Evolutionary conservation across 2,113 vertebrate genomes (phyloP).

Genomic region (Heterochromis multidens): DNA sequence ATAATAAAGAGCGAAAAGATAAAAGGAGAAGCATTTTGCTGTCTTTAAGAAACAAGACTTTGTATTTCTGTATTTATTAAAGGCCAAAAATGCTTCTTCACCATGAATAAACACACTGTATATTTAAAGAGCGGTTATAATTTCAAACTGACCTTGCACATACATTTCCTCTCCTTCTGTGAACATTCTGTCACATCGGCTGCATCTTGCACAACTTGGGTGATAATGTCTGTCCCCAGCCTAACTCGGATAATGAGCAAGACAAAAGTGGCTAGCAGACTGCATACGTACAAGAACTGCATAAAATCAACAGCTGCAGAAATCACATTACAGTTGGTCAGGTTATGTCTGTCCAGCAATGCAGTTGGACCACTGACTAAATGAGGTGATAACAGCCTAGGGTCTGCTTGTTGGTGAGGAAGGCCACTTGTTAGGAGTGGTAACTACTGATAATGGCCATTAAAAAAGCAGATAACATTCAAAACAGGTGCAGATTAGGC

Average conservation of each 20-base stretch:
- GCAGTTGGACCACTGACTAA: not conserved
- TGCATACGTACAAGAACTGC: not conserved
- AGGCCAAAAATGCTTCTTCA: not conserved
- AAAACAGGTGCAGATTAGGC: not conserved
- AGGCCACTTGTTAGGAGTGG: not conserved
- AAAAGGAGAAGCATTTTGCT: not conserved
- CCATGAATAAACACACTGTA: not conserved
- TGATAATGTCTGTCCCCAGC: conserved; percentile 96
- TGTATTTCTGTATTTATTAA: not conserved
- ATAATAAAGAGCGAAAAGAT: too few species aligned
- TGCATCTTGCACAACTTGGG: conserved; percentile 95
- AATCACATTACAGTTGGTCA: not conserved
- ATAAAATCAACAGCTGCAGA: not conserved
- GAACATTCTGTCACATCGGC: conserved; percentile 92
- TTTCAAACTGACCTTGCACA: conserved; percentile 85
- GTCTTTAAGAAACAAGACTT: not conserved
- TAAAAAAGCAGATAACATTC: not conserved
- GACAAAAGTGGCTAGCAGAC: not conserved
- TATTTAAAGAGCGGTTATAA: not conserved
- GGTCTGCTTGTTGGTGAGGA: not conserved
- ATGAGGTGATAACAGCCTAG: not conserved
- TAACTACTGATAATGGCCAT: not conserved
- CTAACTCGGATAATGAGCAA: conserved; percentile 58
- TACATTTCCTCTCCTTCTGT: conserved; percentile 98
- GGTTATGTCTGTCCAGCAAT: not conserved